Conservation (phyloP, 2,113 vertebrate genomes). For the Archocentrus centrarchus region DNA sequence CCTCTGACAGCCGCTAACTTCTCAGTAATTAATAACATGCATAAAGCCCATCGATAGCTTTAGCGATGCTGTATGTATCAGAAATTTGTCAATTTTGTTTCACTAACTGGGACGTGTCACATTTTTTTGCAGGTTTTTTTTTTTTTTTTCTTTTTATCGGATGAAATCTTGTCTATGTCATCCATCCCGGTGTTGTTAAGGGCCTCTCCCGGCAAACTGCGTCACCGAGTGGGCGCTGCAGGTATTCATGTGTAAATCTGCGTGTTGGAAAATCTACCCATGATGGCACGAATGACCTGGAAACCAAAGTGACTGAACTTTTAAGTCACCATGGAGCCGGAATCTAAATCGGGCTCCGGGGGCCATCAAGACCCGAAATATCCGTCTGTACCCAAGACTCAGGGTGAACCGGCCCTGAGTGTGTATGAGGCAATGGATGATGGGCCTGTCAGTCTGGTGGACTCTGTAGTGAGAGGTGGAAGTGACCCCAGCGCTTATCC, state of each 20-base stretch:
- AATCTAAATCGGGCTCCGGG: conserved; percentile 36
- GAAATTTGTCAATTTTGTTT: not conserved
- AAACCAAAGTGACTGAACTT: conserved; percentile 64
- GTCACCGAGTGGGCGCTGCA: conserved; percentile 78
- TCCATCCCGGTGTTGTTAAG: conserved; percentile 47
- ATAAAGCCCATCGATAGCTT: not conserved
- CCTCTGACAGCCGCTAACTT: not conserved
- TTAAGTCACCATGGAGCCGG: conserved; percentile 74
- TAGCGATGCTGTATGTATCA: not conserved
- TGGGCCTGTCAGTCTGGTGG: conserved; percentile 60
- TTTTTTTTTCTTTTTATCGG: conserved; percentile 34
- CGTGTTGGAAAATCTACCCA: conserved; percentile 70
- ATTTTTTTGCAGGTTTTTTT: not conserved
- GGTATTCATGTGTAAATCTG: conserved; percentile 65
- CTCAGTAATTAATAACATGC: not conserved
- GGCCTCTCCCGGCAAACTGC: conserved; percentile 75
- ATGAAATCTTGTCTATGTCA: conserved; percentile 57
- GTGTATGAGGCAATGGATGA: conserved; percentile 53
- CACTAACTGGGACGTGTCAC: conserved; percentile 9
- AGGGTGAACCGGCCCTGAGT: conserved; percentile 56
- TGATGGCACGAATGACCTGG: conserved; percentile 77
- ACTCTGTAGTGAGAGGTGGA: conserved; percentile 73
- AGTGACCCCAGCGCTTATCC: conserved; percentile 73
- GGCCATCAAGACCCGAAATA: conserved; percentile 47
- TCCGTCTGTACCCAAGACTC: conserved; percentile 62